These are phyloP conservation scores for Spodoptera exigua DNA, from an alignment of 2,888 invertebrate species.

Conservation along the genomic window DNA sequence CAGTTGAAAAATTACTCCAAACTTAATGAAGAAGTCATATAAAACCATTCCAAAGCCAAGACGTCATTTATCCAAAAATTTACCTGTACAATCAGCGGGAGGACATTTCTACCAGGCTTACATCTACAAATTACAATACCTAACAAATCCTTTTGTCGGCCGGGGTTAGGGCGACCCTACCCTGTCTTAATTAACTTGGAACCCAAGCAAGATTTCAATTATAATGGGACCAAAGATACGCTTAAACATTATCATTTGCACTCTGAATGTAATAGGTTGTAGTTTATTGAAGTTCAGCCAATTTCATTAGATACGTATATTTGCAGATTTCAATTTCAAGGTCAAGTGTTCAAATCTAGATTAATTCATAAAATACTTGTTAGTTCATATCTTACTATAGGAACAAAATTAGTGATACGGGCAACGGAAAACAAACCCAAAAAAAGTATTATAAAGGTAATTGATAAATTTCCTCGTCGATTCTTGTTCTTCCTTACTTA, in stretches of 20 bases:
- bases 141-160: conserved; percentile 48
- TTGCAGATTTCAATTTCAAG: too few species aligned
- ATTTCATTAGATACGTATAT: not conserved
- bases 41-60: not conserved
- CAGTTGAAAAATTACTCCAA: too few species aligned
- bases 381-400: too few species aligned
- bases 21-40: too few species aligned
- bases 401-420: too few species aligned
- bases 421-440: too few species aligned
- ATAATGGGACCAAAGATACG: conserved; percentile 69
- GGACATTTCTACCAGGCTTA: conserved; percentile 41
- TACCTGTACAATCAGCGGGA: conserved; percentile 30
- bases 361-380: too few species aligned
- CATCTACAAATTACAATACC: conserved; percentile 57
- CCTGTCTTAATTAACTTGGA: conserved; percentile 72
- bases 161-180: conserved; percentile 56
- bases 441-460: too few species aligned
- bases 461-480: too few species aligned
- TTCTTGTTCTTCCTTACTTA: too few species aligned
- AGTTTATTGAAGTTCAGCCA: conserved; percentile 22
- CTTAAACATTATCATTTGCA: conserved; percentile 63
- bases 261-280: conserved; percentile 38
- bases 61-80: not conserved
- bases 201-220: conserved; percentile 81
- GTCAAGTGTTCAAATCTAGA: too few species aligned